These are phyloP conservation scores for Patiria pectinifera DNA, from an alignment of 53 echinoderm and acorn worm genomes.

Conservation along the genomic window DNA sequence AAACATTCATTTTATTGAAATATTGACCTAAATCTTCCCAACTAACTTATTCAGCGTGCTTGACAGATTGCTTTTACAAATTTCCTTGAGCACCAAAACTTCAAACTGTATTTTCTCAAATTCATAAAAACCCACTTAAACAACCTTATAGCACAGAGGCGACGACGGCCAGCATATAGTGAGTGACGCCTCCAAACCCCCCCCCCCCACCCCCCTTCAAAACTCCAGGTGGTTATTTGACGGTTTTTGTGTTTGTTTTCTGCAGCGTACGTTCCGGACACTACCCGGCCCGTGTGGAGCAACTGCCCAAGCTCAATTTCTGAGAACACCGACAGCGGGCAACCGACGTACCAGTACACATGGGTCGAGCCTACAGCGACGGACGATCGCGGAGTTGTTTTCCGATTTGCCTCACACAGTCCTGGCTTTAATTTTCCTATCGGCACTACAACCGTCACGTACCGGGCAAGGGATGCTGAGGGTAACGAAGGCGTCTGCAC, in stretches of 20 bases:
- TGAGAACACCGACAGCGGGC: not conserved
- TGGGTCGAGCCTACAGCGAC: conserved; percentile 51
- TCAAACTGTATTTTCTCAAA: too few species aligned
- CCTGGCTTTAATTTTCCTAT: conserved; percentile 40
- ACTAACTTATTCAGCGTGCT: too few species aligned
- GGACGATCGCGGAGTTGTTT: conserved; percentile 48
- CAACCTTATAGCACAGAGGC: too few species aligned
- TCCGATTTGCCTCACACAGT: conserved; percentile 10
- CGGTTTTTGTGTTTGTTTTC: not conserved
- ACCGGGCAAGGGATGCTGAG: conserved; percentile 44
- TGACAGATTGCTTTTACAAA: too few species aligned
- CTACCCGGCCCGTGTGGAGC: conserved; percentile 12
- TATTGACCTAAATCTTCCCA: too few species aligned
- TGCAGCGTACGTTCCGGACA: conserved; percentile 44
- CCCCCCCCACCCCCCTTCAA: too few species aligned
- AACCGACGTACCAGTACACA: conserved; percentile 30
- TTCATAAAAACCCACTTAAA: too few species aligned
- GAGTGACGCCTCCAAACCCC: too few species aligned
- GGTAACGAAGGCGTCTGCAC: conserved; percentile 40
- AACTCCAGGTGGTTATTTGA: too few species aligned
- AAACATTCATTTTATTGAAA: too few species aligned
- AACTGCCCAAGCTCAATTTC: conserved; percentile 8
- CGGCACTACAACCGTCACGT: conserved; percentile 36
- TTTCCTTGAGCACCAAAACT: too few species aligned
- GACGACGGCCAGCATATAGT: too few species aligned